These are phyloP conservation scores for Rhinopomastus cyanomelas DNA, from an alignment of 2,113 vertebrate species.

Conservation along the genomic window DNA sequence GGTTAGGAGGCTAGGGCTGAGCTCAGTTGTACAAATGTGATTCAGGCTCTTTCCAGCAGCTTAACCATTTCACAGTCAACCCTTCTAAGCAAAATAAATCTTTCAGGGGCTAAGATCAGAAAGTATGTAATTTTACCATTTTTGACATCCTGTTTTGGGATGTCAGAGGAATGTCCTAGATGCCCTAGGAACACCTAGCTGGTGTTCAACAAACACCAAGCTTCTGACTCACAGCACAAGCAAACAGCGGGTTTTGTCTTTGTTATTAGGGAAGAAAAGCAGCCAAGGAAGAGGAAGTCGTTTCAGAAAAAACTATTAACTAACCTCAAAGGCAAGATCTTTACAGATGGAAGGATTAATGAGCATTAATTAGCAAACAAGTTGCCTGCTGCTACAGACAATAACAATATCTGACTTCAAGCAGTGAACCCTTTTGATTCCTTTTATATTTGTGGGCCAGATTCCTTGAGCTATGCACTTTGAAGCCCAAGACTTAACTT, in stretches of 20 bases:
- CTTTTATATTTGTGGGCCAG: not conserved
- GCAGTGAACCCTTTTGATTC: not conserved
- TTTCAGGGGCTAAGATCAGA: not conserved
- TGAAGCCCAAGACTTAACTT: not conserved
- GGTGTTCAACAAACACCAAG: not conserved
- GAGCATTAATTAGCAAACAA: constrained; percentile 9
- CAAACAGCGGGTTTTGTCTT: not conserved
- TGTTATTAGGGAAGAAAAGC: not conserved
- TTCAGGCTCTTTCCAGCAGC: not conserved
- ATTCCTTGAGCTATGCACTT: not conserved
- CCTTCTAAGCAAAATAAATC: not conserved
- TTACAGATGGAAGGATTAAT: not conserved
- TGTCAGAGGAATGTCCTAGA: not conserved
- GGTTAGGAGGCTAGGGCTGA: not conserved
- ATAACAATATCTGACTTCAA: not conserved
- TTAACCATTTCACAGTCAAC: not conserved
- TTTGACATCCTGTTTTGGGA: too few relatives aligned
- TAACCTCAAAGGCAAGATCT: constrained; percentile 28
- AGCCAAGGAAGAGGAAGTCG: not conserved
- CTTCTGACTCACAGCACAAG: not conserved
- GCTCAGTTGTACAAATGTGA: accelerated
- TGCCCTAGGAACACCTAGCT: too few relatives aligned
- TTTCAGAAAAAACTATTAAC: not conserved
- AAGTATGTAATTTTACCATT: not conserved
- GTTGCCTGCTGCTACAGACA: not conserved